A percentile compares a stretch with the other conserved stretches of the same genome.
These are phyloP conservation scores for Scortum barcoo DNA, from an alignment of 2,113 vertebrate genomes.

Conservation along the genomic window DNA sequence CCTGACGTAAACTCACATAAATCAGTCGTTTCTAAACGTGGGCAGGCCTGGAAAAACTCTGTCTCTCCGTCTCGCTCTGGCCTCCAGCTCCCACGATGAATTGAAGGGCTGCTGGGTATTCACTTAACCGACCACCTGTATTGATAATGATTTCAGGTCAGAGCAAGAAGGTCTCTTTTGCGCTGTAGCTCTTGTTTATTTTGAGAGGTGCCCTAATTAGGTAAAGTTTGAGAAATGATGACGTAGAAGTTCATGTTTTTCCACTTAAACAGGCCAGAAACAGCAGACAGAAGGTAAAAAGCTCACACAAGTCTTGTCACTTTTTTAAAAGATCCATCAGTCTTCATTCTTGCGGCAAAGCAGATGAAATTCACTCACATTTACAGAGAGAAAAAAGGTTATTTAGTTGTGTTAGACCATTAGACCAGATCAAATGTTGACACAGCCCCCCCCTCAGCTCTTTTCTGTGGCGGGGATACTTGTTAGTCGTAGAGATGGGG, in stretches of 20 bases:
- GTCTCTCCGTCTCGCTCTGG: constrained; percentile 35
- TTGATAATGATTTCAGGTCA: constrained; percentile 26
- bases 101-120: constrained; percentile 44
- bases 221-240: neutral
- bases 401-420: neutral
- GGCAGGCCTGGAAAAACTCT: constrained; percentile 51
- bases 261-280: neutral
- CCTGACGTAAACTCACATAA: constrained; percentile 76
- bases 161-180: constrained; percentile 3
- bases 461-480: constrained; percentile 12
- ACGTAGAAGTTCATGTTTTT: neutral
- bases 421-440: constrained; percentile 1
- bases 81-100: constrained; percentile 35
- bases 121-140: constrained; percentile 34
- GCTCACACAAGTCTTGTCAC: neutral
- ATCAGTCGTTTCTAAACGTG: constrained; percentile 72
- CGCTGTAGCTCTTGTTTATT: neutral
- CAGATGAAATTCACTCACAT: neutral
- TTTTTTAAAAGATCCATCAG: neutral
- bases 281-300: neutral
- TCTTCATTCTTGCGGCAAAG: constrained; percentile 3
- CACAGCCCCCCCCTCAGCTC: neutral
- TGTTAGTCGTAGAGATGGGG: constrained; percentile 24
- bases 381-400: neutral
- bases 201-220: neutral